Conservation (phyloP, 2,888 invertebrate species). For the Tachina fera region DNA sequence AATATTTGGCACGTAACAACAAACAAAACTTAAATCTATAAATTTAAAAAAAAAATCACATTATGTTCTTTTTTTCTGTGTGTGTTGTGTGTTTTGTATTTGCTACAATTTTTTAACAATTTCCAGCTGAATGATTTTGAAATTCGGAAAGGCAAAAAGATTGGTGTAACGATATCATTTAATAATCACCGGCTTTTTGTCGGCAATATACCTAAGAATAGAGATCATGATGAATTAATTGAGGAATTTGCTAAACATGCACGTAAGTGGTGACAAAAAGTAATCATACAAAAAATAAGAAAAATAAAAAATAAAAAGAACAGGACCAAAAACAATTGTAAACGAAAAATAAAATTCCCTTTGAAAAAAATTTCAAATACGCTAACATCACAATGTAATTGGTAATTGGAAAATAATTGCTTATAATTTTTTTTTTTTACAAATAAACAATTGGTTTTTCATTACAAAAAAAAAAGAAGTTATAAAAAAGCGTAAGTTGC, state of each 20-base stretch:
- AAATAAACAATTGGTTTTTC: constrained; percentile 63
- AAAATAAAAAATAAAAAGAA: constrained; percentile 67
- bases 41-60: constrained; percentile 63
- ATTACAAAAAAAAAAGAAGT: constrained; percentile 16
- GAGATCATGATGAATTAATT: constrained; percentile 99
- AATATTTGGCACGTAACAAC: constrained; percentile 80
- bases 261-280: constrained; percentile 90
- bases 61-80: constrained; percentile 67
- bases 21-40: constrained; percentile 50
- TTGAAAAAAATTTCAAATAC: constrained; percentile 32
- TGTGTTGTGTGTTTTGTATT: constrained; percentile 75
- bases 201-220: constrained; percentile 99
- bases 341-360: constrained; percentile 43
- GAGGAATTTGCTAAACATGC: constrained; percentile 99
- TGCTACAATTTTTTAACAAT: constrained; percentile 85
- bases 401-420: constrained; percentile 60
- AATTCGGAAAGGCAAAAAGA: constrained; percentile 99
- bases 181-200: constrained; percentile 99
- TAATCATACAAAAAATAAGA: constrained; percentile 67
- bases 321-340: constrained; percentile 54
- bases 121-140: constrained; percentile 99
- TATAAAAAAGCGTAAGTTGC: constrained; percentile 65
- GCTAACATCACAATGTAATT: constrained; percentile 48
- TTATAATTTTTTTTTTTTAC: constrained; percentile 32
- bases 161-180: constrained; percentile 99